phyloP scores from a whole-genome alignment of 2,797 vertebrate genomes.

The Chelidonichthys spinosus region DNA sequence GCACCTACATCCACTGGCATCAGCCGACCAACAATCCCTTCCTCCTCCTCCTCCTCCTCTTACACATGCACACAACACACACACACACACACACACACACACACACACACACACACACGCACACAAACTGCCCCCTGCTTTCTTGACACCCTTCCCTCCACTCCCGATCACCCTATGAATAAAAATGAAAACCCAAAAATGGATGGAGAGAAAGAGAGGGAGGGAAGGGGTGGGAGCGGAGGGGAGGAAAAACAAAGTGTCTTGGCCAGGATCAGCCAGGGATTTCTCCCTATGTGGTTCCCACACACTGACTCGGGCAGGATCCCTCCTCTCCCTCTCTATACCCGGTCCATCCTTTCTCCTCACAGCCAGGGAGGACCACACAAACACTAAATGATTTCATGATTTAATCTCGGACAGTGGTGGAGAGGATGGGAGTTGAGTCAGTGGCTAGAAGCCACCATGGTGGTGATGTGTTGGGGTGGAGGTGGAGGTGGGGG shows the following conservation, averaged over 20 bases:
- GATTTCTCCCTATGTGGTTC: slow-evolving; percentile 92
- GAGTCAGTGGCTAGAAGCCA: slow-evolving; percentile 46
- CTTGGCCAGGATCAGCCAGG: slow-evolving; percentile 89
- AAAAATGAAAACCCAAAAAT: slow-evolving; percentile 89
- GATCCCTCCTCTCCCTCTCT: slow-evolving; percentile 79
- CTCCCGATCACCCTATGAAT: slow-evolving; percentile 86
- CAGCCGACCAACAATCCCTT: slow-evolving; percentile 87
- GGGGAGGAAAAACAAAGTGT: slow-evolving; percentile 81
- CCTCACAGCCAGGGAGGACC: slow-evolving; percentile 85
- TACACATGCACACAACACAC: slow-evolving; percentile 41
- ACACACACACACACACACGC: slow-evolving; percentile 44
- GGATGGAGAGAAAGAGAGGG: slow-evolving; percentile 86
- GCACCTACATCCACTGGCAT: slow-evolving; percentile 95
- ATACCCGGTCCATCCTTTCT: slow-evolving; percentile 77
- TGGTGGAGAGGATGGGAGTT: slow-evolving; percentile 61
- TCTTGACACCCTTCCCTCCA: slow-evolving; percentile 87
- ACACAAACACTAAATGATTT: slow-evolving; percentile 93
- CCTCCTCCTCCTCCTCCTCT: slow-evolving; percentile 53
- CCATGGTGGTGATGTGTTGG: slow-evolving; percentile 41
- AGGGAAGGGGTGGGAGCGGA: slow-evolving; percentile 69
- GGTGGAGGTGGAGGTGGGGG: not conserved
- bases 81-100: slow-evolving; percentile 44
- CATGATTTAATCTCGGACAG: slow-evolving; percentile 65
- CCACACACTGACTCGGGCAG: slow-evolving; percentile 93
- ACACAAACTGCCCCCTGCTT: slow-evolving; percentile 85